Evolutionary conservation across 1,140 invertebrate genomes (phyloP), one percentile per base, ranked within the genome.

Genomic region (Augochlora pura): DNA sequence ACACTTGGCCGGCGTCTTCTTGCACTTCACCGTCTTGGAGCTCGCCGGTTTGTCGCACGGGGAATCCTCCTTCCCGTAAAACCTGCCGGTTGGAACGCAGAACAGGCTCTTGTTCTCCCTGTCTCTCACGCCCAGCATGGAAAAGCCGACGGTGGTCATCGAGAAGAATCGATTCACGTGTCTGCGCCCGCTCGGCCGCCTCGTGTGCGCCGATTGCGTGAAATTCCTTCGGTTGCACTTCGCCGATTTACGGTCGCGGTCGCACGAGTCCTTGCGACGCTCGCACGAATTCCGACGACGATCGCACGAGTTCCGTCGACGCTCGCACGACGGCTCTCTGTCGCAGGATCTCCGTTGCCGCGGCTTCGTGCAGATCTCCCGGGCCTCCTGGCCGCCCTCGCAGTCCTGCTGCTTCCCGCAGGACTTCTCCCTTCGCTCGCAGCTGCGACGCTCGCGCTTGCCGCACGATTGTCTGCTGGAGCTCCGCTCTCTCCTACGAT

Each of bases 201-300:
- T 3, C 1, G 14, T 0, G 21, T 8, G 46, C 8, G 76, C 76
- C 3, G 49, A 64, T 0, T 78, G 46, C 2, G 69, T 78, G 14
- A 57, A 78, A n/a, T 72, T 39, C 6, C 69, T 64, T 5, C 76
- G 59, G 18, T 25, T 52, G 16, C 42, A 72, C 8, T 78, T 78
- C 7, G 32, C 27, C 9, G 76, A 27, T 14, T 18, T 18, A 0
- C 23, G 16, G 2, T 62, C 46, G 0, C 54, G 64, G n/a, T 78
- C 69, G 14, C 27, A 21, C 4, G 21, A 57, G 57, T 27, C 49
- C 6, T 21, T 64, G 18, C 21, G 23, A 6, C 72, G 64, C 1
- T 38, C 60, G 10, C 27, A 21, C 4, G 21, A 57, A 57, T 27
- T 38, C 6, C 23, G 54, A 14, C 21, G 23, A 6, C 54, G 64